Percentiles rank a stretch among this genome's conserved stretches.
Evolutionary conservation across 2,797 vertebrate species (phyloP).

Genomic region (Smutsia temminckii): DNA sequence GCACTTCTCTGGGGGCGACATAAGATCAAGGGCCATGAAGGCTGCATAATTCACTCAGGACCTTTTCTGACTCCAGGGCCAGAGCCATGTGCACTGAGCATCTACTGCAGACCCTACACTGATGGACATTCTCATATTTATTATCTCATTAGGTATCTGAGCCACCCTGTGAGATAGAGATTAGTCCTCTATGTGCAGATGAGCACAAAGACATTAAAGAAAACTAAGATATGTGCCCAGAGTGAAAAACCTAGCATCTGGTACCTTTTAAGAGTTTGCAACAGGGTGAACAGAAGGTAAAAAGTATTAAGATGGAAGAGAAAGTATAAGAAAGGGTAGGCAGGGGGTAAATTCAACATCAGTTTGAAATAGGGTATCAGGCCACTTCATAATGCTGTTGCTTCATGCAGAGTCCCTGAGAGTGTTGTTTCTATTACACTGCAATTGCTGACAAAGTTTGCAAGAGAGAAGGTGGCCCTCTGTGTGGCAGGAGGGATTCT

Average conservation of each 20-base stretch:
- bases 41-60: neutral
- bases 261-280: neutral
- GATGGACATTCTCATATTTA: neutral
- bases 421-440: neutral
- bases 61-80: neutral
- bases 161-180: neutral
- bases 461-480: neutral
- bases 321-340: neutral
- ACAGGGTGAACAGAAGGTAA: slow-evolving; percentile 49
- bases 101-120: neutral
- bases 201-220: neutral
- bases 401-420: neutral
- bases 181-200: neutral
- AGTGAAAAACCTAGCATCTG: slow-evolving; percentile 50
- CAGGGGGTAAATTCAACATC: slow-evolving; percentile 1
- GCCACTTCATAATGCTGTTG: neutral
- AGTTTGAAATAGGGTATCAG: neutral
- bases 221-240: neutral
- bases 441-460: neutral
- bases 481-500: no score
- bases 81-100: fast-evolving
- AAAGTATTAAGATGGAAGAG: neutral
- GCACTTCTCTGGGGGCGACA: neutral
- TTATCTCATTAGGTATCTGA: neutral
- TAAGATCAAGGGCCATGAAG: neutral